Conservation (phyloP, 2,888 invertebrate genomes). For the Timema cristinae region DNA sequence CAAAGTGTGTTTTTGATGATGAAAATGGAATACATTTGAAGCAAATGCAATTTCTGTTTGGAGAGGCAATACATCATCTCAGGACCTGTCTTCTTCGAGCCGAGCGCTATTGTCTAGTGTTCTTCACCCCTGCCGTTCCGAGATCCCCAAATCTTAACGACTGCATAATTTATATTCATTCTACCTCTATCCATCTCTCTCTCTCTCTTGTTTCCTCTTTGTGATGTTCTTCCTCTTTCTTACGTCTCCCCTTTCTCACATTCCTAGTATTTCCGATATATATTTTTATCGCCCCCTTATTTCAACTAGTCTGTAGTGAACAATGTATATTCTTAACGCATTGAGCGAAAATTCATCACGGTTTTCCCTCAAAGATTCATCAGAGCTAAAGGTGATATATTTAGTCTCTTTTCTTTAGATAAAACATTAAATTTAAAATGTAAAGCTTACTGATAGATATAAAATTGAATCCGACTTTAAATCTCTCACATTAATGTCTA, state of each 20-base stretch:
- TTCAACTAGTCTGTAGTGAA: too few relatives aligned
- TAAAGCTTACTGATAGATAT: too few relatives aligned
- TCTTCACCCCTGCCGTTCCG: neutral
- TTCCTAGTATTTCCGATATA: too few relatives aligned
- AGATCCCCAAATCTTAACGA: constrained; percentile 15
- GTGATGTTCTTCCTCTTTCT: neutral
- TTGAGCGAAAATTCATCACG: too few relatives aligned
- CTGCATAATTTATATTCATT: constrained; percentile 17
- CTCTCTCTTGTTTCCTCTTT: neutral
- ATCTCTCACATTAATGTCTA: too few relatives aligned
- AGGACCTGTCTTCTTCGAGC: neutral
- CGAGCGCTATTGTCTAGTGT: constrained; percentile 7
- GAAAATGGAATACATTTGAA: constrained; percentile 17
- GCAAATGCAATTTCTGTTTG: constrained; percentile 15
- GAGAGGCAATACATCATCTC: constrained; percentile 7
- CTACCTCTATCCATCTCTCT: neutral
- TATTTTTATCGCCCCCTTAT: too few relatives aligned
- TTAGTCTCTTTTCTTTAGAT: too few relatives aligned
- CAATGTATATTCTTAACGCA: too few relatives aligned
- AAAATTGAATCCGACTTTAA: too few relatives aligned
- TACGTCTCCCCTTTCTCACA: neutral
- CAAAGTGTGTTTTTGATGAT: constrained; percentile 16
- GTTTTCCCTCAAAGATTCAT: too few relatives aligned
- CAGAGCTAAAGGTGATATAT: too few relatives aligned
- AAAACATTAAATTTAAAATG: too few relatives aligned